These are phyloP conservation scores for Thelaira solivaga DNA, from an alignment of 2,888 invertebrate genomes.

Conservation along the genomic window DNA sequence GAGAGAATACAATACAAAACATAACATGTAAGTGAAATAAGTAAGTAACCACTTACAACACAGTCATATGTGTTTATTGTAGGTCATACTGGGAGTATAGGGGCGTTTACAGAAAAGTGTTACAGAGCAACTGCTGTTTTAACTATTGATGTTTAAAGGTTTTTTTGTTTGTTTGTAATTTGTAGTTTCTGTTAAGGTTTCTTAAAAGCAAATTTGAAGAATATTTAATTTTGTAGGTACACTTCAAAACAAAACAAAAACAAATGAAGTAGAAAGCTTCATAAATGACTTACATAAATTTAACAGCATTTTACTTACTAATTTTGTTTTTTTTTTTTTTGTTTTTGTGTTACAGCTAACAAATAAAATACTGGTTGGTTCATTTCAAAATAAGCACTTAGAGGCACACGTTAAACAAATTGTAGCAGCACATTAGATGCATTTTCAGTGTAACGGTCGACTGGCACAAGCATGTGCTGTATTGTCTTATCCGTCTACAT, in stretches of 20 bases:
- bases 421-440: conserved; percentile 55
- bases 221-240: conserved; percentile 23
- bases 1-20: not conserved
- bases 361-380: not conserved
- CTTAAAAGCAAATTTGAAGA: conserved; percentile 18
- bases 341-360: no score
- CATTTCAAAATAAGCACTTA: conserved; percentile 48
- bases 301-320: not conserved
- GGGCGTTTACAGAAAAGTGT: conserved; percentile 55
- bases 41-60: not conserved
- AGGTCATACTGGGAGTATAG: conserved; percentile 59
- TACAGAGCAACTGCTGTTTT: conserved; percentile 57
- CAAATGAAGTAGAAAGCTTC: conserved; percentile 1
- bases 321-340: not conserved
- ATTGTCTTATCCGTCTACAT: no score
- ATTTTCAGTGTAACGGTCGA: conserved; percentile 45
- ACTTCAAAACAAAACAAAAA: conserved; percentile 7
- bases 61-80: conserved; percentile 49
- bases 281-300: conserved; percentile 18
- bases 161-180: not conserved
- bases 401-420: conserved; percentile 60
- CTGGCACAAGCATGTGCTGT: no score
- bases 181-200: not conserved
- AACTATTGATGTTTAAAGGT: not conserved
- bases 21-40: no score